These are phyloP conservation scores for Neolamprologus ventralis DNA, from an alignment of 2,113 vertebrate species.

Conservation along the genomic window DNA sequence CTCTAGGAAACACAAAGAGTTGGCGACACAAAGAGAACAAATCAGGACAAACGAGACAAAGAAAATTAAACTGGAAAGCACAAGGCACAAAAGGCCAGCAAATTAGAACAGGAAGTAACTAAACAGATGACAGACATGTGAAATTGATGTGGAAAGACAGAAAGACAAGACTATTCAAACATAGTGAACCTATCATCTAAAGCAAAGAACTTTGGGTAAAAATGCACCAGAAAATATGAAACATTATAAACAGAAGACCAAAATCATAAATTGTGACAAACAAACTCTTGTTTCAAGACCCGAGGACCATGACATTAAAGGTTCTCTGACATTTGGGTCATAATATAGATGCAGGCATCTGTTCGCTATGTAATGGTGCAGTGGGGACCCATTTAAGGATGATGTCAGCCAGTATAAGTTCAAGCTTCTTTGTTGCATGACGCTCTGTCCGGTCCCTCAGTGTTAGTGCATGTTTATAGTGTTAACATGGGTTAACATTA, in stretches of 20 bases:
- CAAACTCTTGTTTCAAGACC: background rate
- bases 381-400: background rate
- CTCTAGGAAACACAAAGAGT: background rate
- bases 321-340: background rate
- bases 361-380: background rate
- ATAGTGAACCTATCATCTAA: background rate
- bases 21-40: background rate
- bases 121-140: background rate
- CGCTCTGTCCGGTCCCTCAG: background rate
- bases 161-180: background rate
- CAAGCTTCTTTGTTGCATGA: background rate
- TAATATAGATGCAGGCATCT: background rate
- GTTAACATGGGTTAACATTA: background rate
- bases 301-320: background rate
- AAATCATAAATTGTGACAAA: background rate
- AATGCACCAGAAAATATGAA: background rate
- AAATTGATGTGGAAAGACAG: background rate
- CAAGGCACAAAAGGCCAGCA: background rate
- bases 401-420: background rate
- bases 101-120: background rate
- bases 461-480: background rate
- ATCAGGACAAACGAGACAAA: background rate
- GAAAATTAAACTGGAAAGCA: background rate
- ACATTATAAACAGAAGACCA: background rate
- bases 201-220: background rate